Conservation (phyloP, 1,140 invertebrate genomes). For the Drosophila pachea region DNA sequence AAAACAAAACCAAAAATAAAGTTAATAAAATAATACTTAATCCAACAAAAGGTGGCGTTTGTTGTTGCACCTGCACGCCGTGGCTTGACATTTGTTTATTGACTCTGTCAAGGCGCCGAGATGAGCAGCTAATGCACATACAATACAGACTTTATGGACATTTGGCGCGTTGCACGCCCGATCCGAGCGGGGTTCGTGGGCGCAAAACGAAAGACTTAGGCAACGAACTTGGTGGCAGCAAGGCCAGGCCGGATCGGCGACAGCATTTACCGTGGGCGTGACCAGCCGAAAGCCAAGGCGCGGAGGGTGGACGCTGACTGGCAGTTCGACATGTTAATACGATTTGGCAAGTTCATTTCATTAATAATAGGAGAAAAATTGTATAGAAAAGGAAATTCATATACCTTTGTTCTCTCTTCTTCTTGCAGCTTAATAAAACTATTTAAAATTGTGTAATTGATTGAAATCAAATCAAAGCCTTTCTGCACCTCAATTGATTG, state of each 20-base stretch:
- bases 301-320: conserved; percentile 8
- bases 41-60: conserved; percentile 22
- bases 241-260: conserved; percentile 15
- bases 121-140: conserved; percentile 16
- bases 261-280: conserved; percentile 23
- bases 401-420: no score
- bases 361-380: no score
- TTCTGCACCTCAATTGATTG: no score
- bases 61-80: conserved; percentile 5
- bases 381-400: no score
- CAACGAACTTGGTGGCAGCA: conserved; percentile 60
- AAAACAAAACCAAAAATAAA: no score
- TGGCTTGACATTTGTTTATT: conserved; percentile 57
- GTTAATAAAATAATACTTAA: not conserved
- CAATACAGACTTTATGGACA: conserved; percentile 14
- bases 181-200: conserved; percentile 59
- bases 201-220: conserved; percentile 66
- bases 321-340: no score
- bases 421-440: not conserved
- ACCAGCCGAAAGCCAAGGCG: not conserved
- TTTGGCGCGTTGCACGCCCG: conserved; percentile 15
- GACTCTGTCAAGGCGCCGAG: conserved; percentile 56
- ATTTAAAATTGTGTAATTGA: not conserved
- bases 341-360: no score
- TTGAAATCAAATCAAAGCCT: no score